phyloP scores from a whole-genome alignment of 2,113 vertebrate genomes.

The Melanocharis versteri region DNA sequence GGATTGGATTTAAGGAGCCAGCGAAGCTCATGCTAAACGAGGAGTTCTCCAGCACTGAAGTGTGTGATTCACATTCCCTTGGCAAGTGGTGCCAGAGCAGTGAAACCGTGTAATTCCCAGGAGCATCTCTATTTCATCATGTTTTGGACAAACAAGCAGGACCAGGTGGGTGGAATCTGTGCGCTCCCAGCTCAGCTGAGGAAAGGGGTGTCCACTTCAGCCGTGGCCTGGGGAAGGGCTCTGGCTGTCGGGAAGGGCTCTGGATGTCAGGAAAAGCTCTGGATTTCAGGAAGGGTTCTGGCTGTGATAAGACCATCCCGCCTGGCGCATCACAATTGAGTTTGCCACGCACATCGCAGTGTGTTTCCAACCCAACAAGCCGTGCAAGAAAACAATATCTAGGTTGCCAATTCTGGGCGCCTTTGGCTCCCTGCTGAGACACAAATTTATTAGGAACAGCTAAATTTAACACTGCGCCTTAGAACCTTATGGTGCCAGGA shows the following conservation, averaged over 20 bases:
- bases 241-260: neutral
- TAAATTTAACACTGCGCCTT: neutral
- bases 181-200: neutral
- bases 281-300: neutral
- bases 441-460: conserved; percentile 12
- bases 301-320: neutral
- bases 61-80: conserved; percentile 36
- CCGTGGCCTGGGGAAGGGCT: neutral
- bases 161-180: neutral
- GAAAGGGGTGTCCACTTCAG: neutral
- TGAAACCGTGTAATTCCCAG: neutral
- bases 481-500: neutral
- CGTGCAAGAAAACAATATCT: conserved; percentile 5
- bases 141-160: neutral
- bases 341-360: neutral
- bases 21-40: neutral
- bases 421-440: conserved; percentile 1
- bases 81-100: neutral
- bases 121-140: neutral
- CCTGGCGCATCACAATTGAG: neutral
- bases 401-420: neutral
- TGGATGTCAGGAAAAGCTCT: neutral
- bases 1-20: neutral
- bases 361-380: conserved; percentile 6
- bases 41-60: neutral